phyloP scores from a whole-genome alignment of 2,888 invertebrate species.

The Drosophila diplacantha region DNA sequence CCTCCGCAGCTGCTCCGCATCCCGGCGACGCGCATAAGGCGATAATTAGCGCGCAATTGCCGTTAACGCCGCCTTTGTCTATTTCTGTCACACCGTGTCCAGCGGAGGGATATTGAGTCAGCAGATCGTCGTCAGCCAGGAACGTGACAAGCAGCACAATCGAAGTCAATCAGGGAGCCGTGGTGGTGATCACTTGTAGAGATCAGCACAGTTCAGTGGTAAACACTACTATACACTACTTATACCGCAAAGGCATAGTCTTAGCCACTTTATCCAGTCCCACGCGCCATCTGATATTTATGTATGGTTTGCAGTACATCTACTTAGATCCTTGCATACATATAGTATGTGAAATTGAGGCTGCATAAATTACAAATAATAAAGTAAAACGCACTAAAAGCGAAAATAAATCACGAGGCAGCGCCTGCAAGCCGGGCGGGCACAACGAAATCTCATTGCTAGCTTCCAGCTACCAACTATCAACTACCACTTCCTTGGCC shows the following conservation, averaged over 20 bases:
- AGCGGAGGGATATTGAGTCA: constrained; percentile 8
- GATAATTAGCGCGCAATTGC: constrained; percentile 72
- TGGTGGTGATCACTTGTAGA: constrained; percentile 40
- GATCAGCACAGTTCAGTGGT: not conserved
- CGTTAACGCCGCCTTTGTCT: constrained; percentile 50
- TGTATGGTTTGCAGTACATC: not conserved
- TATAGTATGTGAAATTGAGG: not conserved
- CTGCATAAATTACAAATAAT: constrained; percentile 69
- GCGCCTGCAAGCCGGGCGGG: constrained; percentile 46
- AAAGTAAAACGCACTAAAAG: constrained; percentile 70
- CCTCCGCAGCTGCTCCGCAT: constrained; percentile 4
- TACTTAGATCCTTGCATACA: no score
- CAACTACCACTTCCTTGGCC: constrained; percentile 6
- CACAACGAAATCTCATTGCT: constrained; percentile 56
- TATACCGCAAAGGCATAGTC: not conserved
- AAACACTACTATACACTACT: not conserved
- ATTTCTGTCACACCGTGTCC: constrained; percentile 8
- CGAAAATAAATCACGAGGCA: constrained; percentile 63
- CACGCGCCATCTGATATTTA: not conserved
- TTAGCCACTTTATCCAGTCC: not conserved
- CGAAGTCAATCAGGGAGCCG: constrained; percentile 55
- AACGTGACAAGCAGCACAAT: constrained; percentile 68
- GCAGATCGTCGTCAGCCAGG: constrained; percentile 18
- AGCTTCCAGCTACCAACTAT: constrained; percentile 29
- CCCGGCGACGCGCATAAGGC: constrained; percentile 43